Conservation (phyloP, 2,113 vertebrate genomes). For the Pelodiscus sinensis region DNA sequence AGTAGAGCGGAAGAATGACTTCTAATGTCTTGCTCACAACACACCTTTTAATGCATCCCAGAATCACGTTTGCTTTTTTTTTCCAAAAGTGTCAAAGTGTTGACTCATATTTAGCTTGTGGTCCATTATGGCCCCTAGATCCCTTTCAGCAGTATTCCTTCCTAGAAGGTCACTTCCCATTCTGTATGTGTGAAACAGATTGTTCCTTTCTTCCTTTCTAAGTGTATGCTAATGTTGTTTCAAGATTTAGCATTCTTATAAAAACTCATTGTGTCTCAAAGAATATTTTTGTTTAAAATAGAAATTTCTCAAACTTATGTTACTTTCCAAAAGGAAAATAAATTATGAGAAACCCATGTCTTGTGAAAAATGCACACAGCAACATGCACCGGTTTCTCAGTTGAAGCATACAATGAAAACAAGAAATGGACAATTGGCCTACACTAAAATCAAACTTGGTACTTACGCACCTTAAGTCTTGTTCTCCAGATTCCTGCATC, state of each 20-base stretch:
- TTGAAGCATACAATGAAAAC: neutral
- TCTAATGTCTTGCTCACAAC: too few relatives aligned
- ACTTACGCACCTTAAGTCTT: slow-evolving; percentile 77
- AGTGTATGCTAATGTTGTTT: neutral
- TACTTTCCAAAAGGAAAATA: neutral
- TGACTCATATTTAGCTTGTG: too few relatives aligned
- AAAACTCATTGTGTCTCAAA: neutral
- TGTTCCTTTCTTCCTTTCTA: too few relatives aligned
- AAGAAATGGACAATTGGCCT: neutral
- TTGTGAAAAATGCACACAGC: neutral
- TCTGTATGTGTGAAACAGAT: too few relatives aligned
- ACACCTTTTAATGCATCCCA: too few relatives aligned
- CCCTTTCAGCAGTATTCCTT: too few relatives aligned
- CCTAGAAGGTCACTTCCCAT: too few relatives aligned
- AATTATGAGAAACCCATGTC: neutral
- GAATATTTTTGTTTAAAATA: neutral
- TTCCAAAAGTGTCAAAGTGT: too few relatives aligned
- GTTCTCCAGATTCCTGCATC: slow-evolving; percentile 83
- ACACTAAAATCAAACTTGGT: slow-evolving; percentile 18
- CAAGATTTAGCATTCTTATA: neutral
- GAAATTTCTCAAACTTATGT: neutral
- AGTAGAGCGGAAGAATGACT: too few relatives aligned
- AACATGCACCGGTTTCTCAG: neutral
- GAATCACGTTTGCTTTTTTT: too few relatives aligned
- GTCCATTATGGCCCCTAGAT: too few relatives aligned